Conservation (phyloP, 2,113 vertebrate genomes). For the Anseranas semipalmata region DNA sequence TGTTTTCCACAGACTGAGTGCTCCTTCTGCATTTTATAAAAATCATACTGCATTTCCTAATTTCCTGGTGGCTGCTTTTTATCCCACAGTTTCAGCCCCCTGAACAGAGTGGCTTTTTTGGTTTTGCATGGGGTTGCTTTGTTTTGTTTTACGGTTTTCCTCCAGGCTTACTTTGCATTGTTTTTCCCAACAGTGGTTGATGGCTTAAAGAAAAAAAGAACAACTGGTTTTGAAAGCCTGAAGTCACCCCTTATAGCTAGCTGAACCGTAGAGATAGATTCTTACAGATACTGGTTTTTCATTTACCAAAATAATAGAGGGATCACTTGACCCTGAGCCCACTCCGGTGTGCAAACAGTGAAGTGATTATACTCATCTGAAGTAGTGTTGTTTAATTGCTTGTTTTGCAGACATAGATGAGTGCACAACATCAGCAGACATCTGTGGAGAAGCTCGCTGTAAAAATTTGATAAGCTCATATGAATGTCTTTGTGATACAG, state of each 20-base stretch:
- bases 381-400: not conserved
- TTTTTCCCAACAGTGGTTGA: not conserved
- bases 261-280: not conserved
- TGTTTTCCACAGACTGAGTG: not conserved
- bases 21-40: not conserved
- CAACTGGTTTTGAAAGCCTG: not conserved
- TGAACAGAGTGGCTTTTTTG: not conserved
- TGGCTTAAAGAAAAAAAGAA: not conserved
- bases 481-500: constrained; percentile 85
- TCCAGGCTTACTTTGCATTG: not conserved
- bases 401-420: constrained; percentile 88
- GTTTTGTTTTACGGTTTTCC: not conserved
- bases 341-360: not conserved
- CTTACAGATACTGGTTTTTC: not conserved
- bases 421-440: constrained; percentile 73
- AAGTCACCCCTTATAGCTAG: not conserved
- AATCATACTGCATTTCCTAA: not conserved
- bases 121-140: not conserved
- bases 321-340: not conserved
- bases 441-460: constrained; percentile 89
- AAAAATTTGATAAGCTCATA: constrained; percentile 85
- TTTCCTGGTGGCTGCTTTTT: not conserved
- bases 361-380: not conserved
- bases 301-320: not conserved
- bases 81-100: not conserved